A percentile compares a stretch with the other conserved stretches of the same genome.
phyloP scores from a whole-genome alignment of 2,888 invertebrate species.

The Idaea straminata region DNA sequence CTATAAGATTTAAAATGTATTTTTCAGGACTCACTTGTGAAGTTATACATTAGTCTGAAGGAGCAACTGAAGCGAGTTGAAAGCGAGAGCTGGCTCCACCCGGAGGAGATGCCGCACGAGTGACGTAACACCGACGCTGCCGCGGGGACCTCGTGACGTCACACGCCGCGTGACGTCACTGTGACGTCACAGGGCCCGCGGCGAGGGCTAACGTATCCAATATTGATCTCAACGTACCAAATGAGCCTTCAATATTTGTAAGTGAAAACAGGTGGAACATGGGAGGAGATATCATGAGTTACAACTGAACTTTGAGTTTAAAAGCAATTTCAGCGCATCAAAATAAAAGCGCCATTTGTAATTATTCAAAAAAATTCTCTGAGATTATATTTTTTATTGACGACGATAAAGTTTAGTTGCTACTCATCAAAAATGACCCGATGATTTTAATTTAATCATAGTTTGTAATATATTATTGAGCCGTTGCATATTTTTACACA shows the following conservation, averaged over 20 bases:
- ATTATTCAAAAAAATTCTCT: no score
- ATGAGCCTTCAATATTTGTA: slow-evolving; percentile 43
- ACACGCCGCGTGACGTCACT: slow-evolving; percentile 16
- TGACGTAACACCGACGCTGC: slow-evolving; percentile 42
- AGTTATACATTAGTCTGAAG: slow-evolving; percentile 83
- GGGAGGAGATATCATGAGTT: neutral
- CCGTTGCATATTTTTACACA: no score
- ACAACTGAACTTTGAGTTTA: neutral
- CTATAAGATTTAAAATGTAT: slow-evolving; percentile 2
- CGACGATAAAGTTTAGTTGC: no score
- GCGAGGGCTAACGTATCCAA: slow-evolving; percentile 19
- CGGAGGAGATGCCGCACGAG: slow-evolving; percentile 70
- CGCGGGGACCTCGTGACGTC: slow-evolving; percentile 27
- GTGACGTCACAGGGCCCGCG: neutral
- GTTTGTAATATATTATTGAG: no score
- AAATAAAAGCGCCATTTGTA: no score
- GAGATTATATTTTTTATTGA: no score
- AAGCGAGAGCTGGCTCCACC: slow-evolving; percentile 78
- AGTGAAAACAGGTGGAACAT: slow-evolving; percentile 9
- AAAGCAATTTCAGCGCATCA: no score
- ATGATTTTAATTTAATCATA: no score
- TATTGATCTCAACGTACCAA: slow-evolving; percentile 57
- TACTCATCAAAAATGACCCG: no score
- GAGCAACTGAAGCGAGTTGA: slow-evolving; percentile 81
- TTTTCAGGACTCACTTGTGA: slow-evolving; percentile 82